These are phyloP conservation scores for Bujurquina vittata DNA, from an alignment of 2,113 vertebrate genomes.

Conservation along the genomic window DNA sequence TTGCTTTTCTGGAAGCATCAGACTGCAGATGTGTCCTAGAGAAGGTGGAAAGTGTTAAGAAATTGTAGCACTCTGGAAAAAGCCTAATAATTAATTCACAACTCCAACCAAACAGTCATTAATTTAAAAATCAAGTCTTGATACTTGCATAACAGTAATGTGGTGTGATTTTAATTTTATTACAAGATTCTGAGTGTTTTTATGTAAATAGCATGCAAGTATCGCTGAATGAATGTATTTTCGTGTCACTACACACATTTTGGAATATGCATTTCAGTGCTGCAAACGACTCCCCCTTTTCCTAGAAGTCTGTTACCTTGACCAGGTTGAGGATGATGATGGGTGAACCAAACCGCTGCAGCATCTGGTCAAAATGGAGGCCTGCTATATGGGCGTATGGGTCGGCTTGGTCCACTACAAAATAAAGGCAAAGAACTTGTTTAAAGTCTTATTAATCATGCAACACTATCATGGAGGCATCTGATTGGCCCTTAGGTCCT, in stretches of 20 bases:
- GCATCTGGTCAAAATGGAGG: constrained; percentile 98
- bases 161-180: background rate
- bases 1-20: background rate
- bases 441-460: background rate
- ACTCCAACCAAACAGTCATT: background rate
- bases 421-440: background rate
- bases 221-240: background rate
- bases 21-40: background rate
- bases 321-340: constrained; percentile 98
- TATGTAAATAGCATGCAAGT: background rate
- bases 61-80: background rate
- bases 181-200: background rate
- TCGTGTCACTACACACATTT: background rate
- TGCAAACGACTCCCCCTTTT: background rate
- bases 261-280: background rate
- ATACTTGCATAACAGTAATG: background rate
- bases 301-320: constrained; percentile 83
- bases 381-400: constrained; percentile 92
- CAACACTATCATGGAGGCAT: background rate
- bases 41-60: background rate
- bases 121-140: background rate
- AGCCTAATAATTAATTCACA: background rate
- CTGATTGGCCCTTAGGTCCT: background rate
- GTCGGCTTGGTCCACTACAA: constrained; percentile 94
- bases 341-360: constrained; percentile 96